These are phyloP conservation scores for Drepanosiphum platanoidis DNA, from an alignment of 2,888 invertebrate genomes.

Conservation along the genomic window DNA sequence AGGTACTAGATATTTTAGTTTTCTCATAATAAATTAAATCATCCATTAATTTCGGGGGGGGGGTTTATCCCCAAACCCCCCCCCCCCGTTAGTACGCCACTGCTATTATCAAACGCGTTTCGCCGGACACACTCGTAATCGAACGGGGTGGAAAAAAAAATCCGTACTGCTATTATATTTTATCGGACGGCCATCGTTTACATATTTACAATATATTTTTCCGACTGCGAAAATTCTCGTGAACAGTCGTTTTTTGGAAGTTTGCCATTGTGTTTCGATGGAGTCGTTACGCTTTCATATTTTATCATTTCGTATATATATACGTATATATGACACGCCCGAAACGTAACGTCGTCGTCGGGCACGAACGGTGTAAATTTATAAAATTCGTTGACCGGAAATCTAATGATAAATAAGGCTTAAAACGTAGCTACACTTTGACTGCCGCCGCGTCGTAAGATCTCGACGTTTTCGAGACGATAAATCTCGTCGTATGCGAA, in stretches of 20 bases:
- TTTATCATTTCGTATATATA: constrained; percentile 6
- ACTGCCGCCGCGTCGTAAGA: neutral
- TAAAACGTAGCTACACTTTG: neutral
- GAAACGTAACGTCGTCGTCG: neutral
- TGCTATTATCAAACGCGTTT: too few species aligned
- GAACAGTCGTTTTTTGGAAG: constrained; percentile 10
- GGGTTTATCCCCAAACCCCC: too few species aligned
- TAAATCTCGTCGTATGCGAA: neutral
- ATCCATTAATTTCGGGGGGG: too few species aligned
- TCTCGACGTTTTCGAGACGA: neutral
- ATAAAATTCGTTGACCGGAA: neutral
- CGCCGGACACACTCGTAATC: too few species aligned
- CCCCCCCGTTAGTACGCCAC: too few species aligned
- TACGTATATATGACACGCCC: too few species aligned
- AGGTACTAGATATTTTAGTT: too few species aligned
- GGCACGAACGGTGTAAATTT: neutral
- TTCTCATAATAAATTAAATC: too few species aligned
- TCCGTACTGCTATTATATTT: too few species aligned
- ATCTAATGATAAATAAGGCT: neutral
- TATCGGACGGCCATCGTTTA: too few species aligned
- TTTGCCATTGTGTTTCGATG: constrained; percentile 18
- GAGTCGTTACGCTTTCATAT: neutral
- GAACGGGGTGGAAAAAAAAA: too few species aligned
- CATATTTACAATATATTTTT: neutral
- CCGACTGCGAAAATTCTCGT: neutral